phyloP scores from a whole-genome alignment of 2,888 invertebrate species.

The Clepsis dumicolana region DNA sequence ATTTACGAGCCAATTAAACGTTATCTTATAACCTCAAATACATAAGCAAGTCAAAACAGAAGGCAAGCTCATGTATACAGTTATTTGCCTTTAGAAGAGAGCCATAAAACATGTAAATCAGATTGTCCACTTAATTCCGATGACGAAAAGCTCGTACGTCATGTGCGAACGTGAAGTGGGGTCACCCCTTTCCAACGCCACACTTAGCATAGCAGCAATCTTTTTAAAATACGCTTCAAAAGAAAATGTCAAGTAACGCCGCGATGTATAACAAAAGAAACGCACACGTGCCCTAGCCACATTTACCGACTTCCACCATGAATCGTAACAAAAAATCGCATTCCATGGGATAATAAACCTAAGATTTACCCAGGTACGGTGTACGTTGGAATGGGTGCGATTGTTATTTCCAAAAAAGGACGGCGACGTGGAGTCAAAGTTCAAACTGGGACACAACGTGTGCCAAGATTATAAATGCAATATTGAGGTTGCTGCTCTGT shows the following conservation, averaged over 20 bases:
- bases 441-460: constrained; percentile 66
- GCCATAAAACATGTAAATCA: constrained; percentile 32
- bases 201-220: constrained; percentile 29
- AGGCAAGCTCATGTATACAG: neutral
- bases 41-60: neutral
- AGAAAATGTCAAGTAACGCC: constrained; percentile 61
- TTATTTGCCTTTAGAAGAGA: constrained; percentile 1
- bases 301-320: constrained; percentile 59
- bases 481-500: constrained; percentile 52
- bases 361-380: constrained; percentile 49
- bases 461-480: constrained; percentile 42
- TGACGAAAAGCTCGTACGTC: constrained; percentile 10
- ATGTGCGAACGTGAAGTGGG: constrained; percentile 25
- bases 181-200: constrained; percentile 10
- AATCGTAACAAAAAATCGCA: constrained; percentile 58
- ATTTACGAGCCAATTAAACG: neutral
- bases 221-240: constrained; percentile 52
- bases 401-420: constrained; percentile 58
- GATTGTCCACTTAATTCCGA: constrained; percentile 21
- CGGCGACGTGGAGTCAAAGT: constrained; percentile 68
- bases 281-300: constrained; percentile 61
- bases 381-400: constrained; percentile 49
- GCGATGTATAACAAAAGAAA: constrained; percentile 66
- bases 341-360: constrained; percentile 51
- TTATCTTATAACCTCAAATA: neutral